These are phyloP conservation scores for Macroramphosus scolopax DNA, from an alignment of 2,797 vertebrate species.

Conservation along the genomic window DNA sequence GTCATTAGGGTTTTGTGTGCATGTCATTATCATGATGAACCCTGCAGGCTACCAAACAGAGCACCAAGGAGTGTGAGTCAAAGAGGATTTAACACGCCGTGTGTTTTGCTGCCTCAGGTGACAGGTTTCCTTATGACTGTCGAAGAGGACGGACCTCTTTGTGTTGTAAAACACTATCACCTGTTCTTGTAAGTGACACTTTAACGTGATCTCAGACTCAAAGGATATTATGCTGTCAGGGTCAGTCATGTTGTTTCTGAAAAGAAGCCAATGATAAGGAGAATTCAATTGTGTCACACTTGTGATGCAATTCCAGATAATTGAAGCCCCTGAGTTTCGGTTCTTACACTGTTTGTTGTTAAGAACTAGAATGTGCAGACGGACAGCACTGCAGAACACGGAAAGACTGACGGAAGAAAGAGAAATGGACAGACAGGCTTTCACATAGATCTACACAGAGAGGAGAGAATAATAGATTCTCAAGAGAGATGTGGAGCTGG, in stretches of 20 bases:
- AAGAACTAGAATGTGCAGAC: too few relatives aligned
- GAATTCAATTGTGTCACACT: constrained; percentile 11
- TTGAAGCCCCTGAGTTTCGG: constrained; percentile 25
- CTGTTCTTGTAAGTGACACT: constrained; percentile 22
- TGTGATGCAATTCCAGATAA: constrained; percentile 9
- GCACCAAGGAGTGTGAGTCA: too few relatives aligned
- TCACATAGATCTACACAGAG: too few relatives aligned
- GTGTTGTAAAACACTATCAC: constrained; percentile 17
- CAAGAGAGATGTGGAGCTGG: too few relatives aligned
- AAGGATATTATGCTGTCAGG: too few relatives aligned
- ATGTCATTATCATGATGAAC: constrained; percentile 44
- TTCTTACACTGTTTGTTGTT: too few relatives aligned
- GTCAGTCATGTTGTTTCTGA: constrained; percentile 10
- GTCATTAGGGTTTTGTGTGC: constrained; percentile 31
- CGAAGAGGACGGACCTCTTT: constrained; percentile 3
- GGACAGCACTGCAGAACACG: too few relatives aligned
- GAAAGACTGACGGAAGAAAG: background rate
- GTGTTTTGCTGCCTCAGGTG: constrained; percentile 58
- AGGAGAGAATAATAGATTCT: too few relatives aligned
- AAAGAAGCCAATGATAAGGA: constrained; percentile 23
- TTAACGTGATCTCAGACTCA: too few relatives aligned
- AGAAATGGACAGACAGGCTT: background rate
- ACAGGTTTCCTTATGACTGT: constrained; percentile 48
- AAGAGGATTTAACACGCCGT: constrained; percentile 16
- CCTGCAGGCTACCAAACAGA: constrained; percentile 62